phyloP scores from a whole-genome alignment of 2,797 vertebrate genomes.

The Sarcophilus harrisii region DNA sequence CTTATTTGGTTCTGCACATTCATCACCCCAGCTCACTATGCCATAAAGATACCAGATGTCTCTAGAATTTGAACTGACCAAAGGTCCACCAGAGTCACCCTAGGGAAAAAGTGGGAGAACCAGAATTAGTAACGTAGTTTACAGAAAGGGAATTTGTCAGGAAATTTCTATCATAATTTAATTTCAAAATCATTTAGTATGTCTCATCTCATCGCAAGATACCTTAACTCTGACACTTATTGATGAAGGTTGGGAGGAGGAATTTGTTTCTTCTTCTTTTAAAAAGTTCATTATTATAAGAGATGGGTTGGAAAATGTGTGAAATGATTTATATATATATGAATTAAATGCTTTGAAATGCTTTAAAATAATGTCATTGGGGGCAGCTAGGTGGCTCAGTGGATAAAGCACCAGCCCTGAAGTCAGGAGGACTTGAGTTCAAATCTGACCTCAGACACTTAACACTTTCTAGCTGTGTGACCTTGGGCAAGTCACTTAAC shows the following conservation, averaged over 20 bases:
- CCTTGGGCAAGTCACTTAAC: too few relatives aligned
- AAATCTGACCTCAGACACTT: too few relatives aligned
- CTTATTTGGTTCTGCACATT: constrained; percentile 85
- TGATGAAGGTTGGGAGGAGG: background rate
- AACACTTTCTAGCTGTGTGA: too few relatives aligned
- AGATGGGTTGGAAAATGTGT: background rate
- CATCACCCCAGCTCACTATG: constrained; percentile 88
- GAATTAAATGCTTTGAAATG: too few relatives aligned
- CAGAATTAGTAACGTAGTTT: constrained; percentile 20
- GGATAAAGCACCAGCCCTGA: too few relatives aligned
- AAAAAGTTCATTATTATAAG: background rate
- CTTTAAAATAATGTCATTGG: too few relatives aligned
- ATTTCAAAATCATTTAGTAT: constrained; percentile 21
- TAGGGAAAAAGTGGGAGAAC: constrained; percentile 69
- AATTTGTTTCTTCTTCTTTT: background rate
- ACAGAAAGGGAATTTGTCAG: background rate
- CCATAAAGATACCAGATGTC: constrained; percentile 87
- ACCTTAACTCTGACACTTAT: background rate
- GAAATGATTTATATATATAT: background rate
- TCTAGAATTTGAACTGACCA: constrained; percentile 82
- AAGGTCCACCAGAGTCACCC: constrained; percentile 88
- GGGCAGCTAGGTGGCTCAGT: too few relatives aligned
- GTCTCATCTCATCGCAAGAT: background rate
- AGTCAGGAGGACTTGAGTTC: too few relatives aligned
- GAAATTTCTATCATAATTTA: background rate